Evolutionary conservation across 2,113 vertebrate species (phyloP), one percentile per base, ranked within the genome.

Genomic region (Chaetodon auriga): DNA sequence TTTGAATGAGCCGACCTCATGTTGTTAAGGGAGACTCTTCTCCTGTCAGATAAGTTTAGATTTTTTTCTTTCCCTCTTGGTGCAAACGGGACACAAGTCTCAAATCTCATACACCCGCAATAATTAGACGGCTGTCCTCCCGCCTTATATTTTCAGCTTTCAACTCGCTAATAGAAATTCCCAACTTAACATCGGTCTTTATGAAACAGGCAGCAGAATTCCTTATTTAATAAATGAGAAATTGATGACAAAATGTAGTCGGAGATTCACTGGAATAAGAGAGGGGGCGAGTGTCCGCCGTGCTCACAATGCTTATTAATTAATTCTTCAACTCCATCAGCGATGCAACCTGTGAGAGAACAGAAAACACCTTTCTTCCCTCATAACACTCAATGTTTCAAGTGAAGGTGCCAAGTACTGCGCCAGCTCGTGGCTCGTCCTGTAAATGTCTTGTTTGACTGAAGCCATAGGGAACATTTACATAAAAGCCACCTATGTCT

Each of bases 281-380:
- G 55, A 41, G 43, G 49, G 15, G 35, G 11, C 15, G 35, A 53
- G 12, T 4, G 0, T 71, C 58, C 49, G 54, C 45, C 15, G 6
- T 23, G 9, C 55, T 63, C 36, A 35, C 19, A 7, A 64, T 64
- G 2, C 16, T 55, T 43, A 55, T 72, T 58, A 65, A 72, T 58
- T 30, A 60, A 81, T 43, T n/a, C n/a, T 49, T 68, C 11, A 19
- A 30, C 38, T 35, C 53, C 43, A 68, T 68, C 48, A 36, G 41
- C 8, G 15, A 25, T 38, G 64, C 43, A 60, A 51, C 49, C 18
- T 8, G 58, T 45, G 18, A 41, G 36, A 36, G 48, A 54, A 21
- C 58, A 55, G 30, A 68, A 54, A 80, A 70, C 72, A 70, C 62
- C 45, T 53, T 66, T 49, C 61, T 60, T 30, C 51, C 38, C 60